Conservation (phyloP, 2,797 vertebrate species). For the Chromobotia macracanthus region DNA sequence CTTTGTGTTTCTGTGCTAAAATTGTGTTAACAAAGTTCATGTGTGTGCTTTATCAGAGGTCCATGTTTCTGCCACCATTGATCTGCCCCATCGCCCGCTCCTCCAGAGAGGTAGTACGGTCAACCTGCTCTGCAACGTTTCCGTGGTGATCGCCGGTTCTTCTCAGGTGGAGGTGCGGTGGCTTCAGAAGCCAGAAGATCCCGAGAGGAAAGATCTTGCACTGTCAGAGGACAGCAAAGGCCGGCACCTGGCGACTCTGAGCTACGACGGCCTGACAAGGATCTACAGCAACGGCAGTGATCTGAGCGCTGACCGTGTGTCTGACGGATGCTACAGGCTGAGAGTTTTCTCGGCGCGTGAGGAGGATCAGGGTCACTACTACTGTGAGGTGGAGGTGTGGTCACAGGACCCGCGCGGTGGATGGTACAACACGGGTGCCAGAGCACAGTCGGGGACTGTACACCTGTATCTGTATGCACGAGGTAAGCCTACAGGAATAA, state of each 20-base stretch:
- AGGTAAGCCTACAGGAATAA: conserved; percentile 69
- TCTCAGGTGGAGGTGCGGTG: conserved; percentile 80
- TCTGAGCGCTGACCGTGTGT: conserved; percentile 80
- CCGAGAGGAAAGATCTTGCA: background rate
- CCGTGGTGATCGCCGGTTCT: conserved; percentile 75
- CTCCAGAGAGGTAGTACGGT: conserved; percentile 83
- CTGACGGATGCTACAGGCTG: conserved; percentile 77
- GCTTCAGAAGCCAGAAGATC: conserved; percentile 70
- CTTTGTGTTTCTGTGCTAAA: background rate
- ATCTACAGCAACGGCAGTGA: conserved; percentile 76
- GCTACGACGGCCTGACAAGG: conserved; percentile 78
- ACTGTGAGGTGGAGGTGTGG: conserved; percentile 83
- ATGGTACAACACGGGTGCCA: conserved; percentile 84
- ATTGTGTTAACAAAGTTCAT: background rate
- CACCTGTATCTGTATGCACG: conserved; percentile 84
- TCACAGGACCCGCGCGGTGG: conserved; percentile 80
- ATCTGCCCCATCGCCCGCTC: conserved; percentile 74
- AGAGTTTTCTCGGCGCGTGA: conserved; percentile 79
- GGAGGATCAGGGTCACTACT: conserved; percentile 82
- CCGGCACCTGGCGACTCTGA: conserved; percentile 73
- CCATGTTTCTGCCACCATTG: conserved; percentile 71
- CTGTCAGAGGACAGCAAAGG: conserved; percentile 35
- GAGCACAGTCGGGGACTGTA: conserved; percentile 75
- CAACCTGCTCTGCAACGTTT: conserved; percentile 83
- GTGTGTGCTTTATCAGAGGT: conserved; percentile 72